These are phyloP conservation scores for Elysia chlorotica DNA, from an alignment of 1,140 invertebrate genomes.

Conservation along the genomic window DNA sequence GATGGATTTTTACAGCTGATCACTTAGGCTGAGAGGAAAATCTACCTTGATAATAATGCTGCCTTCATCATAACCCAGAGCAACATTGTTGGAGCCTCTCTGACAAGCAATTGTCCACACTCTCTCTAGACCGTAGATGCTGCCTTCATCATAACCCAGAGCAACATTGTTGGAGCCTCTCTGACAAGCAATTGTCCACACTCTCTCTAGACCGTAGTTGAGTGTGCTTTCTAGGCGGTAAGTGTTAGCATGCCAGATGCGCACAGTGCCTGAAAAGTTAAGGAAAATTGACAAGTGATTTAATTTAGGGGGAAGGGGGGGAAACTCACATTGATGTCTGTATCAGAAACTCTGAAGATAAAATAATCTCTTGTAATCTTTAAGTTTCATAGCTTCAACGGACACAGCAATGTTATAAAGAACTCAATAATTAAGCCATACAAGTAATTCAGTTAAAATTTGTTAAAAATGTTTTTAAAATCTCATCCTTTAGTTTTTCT, in stretches of 20 bases:
- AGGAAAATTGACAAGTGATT: no score
- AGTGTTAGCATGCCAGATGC: constrained; percentile 98
- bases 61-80: constrained; percentile 97
- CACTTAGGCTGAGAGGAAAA: no score
- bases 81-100: constrained; percentile 95
- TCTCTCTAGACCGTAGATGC: constrained; percentile 95
- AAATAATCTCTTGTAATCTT: no score
- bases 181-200: constrained; percentile 96
- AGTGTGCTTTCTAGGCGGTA: constrained; percentile 92
- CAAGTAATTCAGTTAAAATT: no score
- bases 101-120: constrained; percentile 97
- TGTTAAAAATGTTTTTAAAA: no score
- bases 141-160: constrained; percentile 97
- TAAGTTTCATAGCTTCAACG: no score
- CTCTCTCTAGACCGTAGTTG: constrained; percentile 97
- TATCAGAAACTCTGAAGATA: no score
- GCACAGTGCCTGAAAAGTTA: constrained; percentile 73
- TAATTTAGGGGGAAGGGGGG: no score
- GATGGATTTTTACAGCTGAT: no score
- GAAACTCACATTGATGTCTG: no score
- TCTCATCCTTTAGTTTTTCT: no score
- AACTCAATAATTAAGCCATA: not conserved
- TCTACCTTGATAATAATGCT: constrained; percentile 88
- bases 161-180: constrained; percentile 97
- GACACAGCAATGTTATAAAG: no score